Conservation (phyloP, 2,113 vertebrate species). For the Bungarus multicinctus region DNA sequence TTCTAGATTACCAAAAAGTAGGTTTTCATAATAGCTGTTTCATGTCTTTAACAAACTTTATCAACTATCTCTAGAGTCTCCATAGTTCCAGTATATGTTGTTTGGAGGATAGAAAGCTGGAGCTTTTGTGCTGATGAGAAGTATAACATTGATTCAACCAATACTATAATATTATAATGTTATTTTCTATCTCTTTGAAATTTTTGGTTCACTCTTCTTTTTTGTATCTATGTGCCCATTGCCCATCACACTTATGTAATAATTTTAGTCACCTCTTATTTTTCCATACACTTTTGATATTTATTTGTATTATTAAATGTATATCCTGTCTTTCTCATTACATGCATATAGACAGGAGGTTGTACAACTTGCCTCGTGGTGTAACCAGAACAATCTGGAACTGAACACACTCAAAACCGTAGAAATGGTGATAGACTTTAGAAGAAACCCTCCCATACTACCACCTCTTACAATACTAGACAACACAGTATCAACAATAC, state of each 20-base stretch:
- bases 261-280: not conserved
- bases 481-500: too few species aligned
- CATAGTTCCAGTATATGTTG: slow-evolving; percentile 39
- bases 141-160: slow-evolving; percentile 3
- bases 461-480: too few species aligned
- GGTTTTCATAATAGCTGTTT: slow-evolving; percentile 5
- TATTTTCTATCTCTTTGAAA: not conserved
- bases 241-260: not conserved
- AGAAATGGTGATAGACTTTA: too few species aligned
- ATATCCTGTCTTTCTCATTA: not conserved
- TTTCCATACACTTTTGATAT: not conserved
- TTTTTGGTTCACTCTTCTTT: not conserved
- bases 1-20: too few species aligned
- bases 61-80: slow-evolving; percentile 38
- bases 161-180: not conserved
- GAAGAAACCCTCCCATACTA: too few species aligned
- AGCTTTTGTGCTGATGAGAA: not conserved
- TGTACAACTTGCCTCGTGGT: too few species aligned
- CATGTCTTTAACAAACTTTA: slow-evolving; percentile 42
- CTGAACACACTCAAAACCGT: too few species aligned
- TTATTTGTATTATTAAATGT: not conserved
- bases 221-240: not conserved
- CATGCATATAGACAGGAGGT: not conserved
- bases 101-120: slow-evolving; percentile 15
- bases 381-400: too few species aligned